Evolutionary conservation across 2,113 vertebrate species (phyloP), one percentile per base, ranked within the genome.

Genomic region (Scatophagus argus): DNA sequence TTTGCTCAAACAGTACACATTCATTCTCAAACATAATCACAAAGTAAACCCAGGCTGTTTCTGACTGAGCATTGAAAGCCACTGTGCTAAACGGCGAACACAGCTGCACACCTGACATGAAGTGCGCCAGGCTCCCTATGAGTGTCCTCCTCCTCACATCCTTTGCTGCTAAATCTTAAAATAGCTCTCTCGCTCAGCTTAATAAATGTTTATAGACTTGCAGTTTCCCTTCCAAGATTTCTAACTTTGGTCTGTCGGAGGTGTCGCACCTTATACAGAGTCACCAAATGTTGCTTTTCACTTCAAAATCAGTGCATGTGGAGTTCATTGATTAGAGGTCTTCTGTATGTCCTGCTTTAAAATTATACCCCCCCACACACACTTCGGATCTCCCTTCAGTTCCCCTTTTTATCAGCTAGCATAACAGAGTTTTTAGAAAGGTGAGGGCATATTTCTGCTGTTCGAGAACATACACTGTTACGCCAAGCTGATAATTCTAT

Each of bases 401-500:
- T 21, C 17, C 23, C 7, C 31, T 66, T 38, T 65, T 44, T 9
- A 61, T 74, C 44, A 59, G 41, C 55, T 63, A 14, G 55, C 25
- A 3, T 71, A 79, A 87, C 65, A 27, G 41, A 80, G 31, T 64
- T 47, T 19, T 44, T n/a, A 16, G 11, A 81, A 81, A 46, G 36
- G 23, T 46, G 23, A 17, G 29, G 2, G 21, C 23, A 16, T 46
- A 63, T 62, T 68, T 25, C 64, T 58, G 23, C 56, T 60, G 52
- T 82, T 65, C 70, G 60, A 77, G 78, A 70, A 70, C 59, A 83
- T 70, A 13, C 54, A 34, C 44, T 55, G 51, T 65, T 69, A 87
- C 62, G 81, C 74, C 9, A 56, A 60, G 69, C 67, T 78, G 55
- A 56, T 91, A 92, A 93, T 89, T 87, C 55, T 80, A 84, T 94